Evolutionary conservation across 2,888 invertebrate species (phyloP).

Genomic region (Galerucella pusilla): DNA sequence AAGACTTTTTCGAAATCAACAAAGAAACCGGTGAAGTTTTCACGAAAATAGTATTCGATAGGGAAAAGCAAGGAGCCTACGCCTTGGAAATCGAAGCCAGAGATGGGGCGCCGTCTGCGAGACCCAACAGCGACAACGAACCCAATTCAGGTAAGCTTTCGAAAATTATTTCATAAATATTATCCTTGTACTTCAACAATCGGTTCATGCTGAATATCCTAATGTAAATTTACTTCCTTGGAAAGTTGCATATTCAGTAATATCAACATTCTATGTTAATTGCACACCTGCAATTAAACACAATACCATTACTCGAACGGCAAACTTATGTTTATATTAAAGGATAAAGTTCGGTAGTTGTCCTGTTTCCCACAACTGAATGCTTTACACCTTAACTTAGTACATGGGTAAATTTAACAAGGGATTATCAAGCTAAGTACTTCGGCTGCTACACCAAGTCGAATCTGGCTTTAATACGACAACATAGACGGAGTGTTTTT

Average conservation of each 20-base stretch:
- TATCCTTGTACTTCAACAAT: too few species aligned
- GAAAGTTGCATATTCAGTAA: not conserved
- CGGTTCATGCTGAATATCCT: not conserved
- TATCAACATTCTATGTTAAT: slow-evolving; percentile 10
- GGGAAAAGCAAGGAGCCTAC: slow-evolving; percentile 97
- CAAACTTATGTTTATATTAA: slow-evolving; percentile 14
- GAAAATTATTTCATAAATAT: too few species aligned
- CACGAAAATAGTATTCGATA: slow-evolving; percentile 95
- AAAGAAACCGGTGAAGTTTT: slow-evolving; percentile 95
- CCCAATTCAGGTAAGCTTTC: slow-evolving; percentile 89
- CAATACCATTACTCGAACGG: not conserved
- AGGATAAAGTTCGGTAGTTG: slow-evolving; percentile 5
- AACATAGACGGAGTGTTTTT: not conserved
- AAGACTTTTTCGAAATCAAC: slow-evolving; percentile 97
- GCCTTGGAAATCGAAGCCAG: slow-evolving; percentile 96
- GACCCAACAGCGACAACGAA: slow-evolving; percentile 92
- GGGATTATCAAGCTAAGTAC: not conserved
- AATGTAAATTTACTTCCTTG: not conserved
- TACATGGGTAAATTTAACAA: not conserved
- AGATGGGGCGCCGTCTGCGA: slow-evolving; percentile 95
- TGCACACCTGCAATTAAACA: slow-evolving; percentile 18
- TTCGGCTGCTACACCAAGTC: not conserved
- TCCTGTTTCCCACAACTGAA: slow-evolving; percentile 8
- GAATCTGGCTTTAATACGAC: not conserved
- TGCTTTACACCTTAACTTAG: slow-evolving; percentile 1